Conservation (phyloP, 1,140 invertebrate species). For the Coptotermes formosanus region DNA sequence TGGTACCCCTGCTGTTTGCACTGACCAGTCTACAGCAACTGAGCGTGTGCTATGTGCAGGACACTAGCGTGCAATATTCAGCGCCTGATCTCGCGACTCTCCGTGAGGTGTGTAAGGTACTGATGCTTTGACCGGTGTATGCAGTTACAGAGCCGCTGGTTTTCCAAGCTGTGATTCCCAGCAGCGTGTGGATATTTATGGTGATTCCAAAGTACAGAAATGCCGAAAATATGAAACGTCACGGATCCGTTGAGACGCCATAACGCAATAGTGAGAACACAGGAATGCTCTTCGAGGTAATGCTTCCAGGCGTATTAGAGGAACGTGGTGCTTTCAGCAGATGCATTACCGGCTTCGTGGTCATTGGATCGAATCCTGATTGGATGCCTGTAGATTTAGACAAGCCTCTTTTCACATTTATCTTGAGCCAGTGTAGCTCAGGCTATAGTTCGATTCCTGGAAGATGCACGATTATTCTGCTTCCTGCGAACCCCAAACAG, state of each 20-base stretch:
- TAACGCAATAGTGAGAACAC: neutral
- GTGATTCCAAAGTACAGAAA: neutral
- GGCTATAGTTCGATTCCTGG: no score
- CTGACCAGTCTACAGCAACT: no score
- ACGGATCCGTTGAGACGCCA: neutral
- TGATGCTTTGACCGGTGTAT: neutral
- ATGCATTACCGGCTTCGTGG: neutral
- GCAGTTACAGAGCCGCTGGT: neutral
- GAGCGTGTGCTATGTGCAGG: no score
- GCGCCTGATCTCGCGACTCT: neutral
- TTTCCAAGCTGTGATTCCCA: neutral
- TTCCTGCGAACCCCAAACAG: no score
- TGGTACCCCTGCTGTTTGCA: no score
- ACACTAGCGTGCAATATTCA: neutral
- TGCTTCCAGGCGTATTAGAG: neutral
- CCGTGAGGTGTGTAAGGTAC: neutral
- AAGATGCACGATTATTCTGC: no score
- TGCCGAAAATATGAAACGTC: neutral
- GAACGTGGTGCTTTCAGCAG: neutral
- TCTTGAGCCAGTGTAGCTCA: no score
- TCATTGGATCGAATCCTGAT: neutral
- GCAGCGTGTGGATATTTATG: neutral
- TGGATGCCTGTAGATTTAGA: no score
- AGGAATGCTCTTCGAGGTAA: neutral
- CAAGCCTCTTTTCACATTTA: no score